A percentile compares a stretch with the other conserved stretches of the same genome.
Evolutionary conservation across 2,113 vertebrate species (phyloP).

Genomic region (Phaetusa simplex): DNA sequence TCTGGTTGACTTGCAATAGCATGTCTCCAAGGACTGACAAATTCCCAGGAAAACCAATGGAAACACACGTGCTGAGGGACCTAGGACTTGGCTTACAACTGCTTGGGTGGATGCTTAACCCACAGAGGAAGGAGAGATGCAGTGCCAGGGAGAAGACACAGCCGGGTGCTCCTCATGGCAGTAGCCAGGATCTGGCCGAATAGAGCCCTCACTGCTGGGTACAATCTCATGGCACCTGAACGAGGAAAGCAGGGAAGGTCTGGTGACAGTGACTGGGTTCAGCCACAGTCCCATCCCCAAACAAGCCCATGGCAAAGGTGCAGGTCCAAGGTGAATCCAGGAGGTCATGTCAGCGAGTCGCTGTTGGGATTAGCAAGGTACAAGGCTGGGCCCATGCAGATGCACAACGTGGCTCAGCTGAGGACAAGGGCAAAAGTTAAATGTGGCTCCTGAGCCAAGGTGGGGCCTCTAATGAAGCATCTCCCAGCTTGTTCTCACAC

Average conservation of each 20-base stretch:
- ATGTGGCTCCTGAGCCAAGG: neutral
- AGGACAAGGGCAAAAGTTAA: neutral
- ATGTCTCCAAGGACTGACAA: neutral
- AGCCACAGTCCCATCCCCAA: neutral
- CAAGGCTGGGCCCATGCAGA: neutral
- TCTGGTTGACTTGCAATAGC: neutral
- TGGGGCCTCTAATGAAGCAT: neutral
- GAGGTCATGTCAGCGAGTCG: neutral
- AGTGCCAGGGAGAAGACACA: neutral
- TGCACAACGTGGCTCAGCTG: rapidly evolving
- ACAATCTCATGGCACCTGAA: neutral
- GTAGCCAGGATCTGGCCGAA: neutral
- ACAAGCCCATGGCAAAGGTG: rapidly evolving
- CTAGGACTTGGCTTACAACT: neutral
- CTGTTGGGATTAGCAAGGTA: neutral
- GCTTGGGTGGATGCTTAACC: neutral
- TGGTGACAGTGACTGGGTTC: rapidly evolving
- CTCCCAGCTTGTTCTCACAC: neutral
- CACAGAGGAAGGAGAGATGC: neutral
- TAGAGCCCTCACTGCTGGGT: neutral
- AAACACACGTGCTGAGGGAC: neutral
- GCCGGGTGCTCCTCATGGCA: rapidly evolving
- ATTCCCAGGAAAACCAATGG: neutral
- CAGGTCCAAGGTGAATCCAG: neutral
- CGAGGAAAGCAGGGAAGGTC: neutral